These are phyloP conservation scores for Tetheella fluctuosa DNA, from an alignment of 2,888 invertebrate species.

Conservation along the genomic window DNA sequence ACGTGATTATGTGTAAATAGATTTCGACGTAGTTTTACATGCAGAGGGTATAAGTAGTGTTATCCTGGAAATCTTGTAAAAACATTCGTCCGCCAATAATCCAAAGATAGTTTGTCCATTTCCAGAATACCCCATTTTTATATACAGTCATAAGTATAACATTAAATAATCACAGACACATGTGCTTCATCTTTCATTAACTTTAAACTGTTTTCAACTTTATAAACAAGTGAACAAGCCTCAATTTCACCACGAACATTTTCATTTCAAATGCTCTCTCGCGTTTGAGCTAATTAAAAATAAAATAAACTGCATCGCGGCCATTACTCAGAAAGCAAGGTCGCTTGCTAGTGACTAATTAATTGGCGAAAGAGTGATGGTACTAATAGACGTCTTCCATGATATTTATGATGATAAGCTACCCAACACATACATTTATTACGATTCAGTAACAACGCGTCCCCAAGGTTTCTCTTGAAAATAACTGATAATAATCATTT, in stretches of 20 bases:
- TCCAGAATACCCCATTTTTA: constrained; percentile 43
- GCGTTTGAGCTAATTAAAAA: constrained; percentile 60
- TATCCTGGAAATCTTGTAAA: background rate
- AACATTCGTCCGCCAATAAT: too few species aligned
- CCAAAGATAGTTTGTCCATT: constrained; percentile 49
- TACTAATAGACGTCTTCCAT: constrained; percentile 40
- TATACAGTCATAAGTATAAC: constrained; percentile 21
- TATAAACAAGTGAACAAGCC: constrained; percentile 22
- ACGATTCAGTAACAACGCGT: background rate
- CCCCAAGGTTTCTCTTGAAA: constrained; percentile 7
- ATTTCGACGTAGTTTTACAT: too few species aligned
- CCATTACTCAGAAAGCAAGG: constrained; percentile 61
- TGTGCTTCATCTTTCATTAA: constrained; percentile 18
- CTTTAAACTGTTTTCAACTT: constrained; percentile 31
- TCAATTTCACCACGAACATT: constrained; percentile 12
- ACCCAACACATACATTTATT: constrained; percentile 17
- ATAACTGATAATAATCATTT: background rate
- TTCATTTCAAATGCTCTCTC: constrained; percentile 31
- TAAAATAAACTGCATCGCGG: constrained; percentile 61
- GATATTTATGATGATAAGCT: constrained; percentile 42
- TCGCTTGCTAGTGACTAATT: constrained; percentile 61
- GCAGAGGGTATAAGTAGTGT: background rate
- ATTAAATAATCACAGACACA: constrained; percentile 24
- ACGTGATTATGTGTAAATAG: too few species aligned
- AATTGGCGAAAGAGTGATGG: constrained; percentile 59